Evolutionary conservation across 1,140 invertebrate genomes (phyloP).

Genomic region (Stegodyphus mimosarum): DNA sequence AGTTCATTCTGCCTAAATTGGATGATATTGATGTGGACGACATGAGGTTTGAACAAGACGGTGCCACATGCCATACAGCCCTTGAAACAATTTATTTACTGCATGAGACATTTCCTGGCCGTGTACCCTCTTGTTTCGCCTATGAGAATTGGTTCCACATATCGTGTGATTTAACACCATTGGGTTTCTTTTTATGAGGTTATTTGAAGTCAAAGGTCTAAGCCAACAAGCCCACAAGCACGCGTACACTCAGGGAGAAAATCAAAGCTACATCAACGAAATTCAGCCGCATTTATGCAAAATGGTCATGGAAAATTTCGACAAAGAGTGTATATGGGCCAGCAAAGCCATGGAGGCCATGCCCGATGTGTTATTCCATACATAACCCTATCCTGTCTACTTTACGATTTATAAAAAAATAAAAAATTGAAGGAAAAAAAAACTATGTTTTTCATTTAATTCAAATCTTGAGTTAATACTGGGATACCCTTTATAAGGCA

Average conservation of each 20-base stretch:
- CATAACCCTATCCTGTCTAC: slow-evolving; percentile 6
- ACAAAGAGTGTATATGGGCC: not conserved
- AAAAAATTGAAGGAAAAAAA: not conserved
- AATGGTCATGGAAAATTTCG: not conserved
- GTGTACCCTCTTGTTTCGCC: not conserved
- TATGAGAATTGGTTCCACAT: not conserved
- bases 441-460: slow-evolving; percentile 1
- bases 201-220: not conserved
- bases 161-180: not conserved
- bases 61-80: not conserved
- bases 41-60: too few relatives aligned
- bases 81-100: not conserved
- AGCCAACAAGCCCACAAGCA: not conserved
- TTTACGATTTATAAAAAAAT: slow-evolving; percentile 7
- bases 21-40: too few relatives aligned
- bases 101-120: not conserved
- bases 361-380: not conserved
- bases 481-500: not conserved
- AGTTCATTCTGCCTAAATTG: too few relatives aligned
- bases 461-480: not conserved
- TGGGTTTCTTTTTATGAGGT: not conserved
- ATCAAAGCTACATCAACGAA: slow-evolving; percentile 6
- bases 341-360: not conserved
- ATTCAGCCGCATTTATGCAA: not conserved
- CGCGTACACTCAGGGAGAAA: not conserved